Evolutionary conservation across 2,797 vertebrate genomes (phyloP), one percentile per base, ranked within the genome.

Genomic region (Megalops cyprinoides): DNA sequence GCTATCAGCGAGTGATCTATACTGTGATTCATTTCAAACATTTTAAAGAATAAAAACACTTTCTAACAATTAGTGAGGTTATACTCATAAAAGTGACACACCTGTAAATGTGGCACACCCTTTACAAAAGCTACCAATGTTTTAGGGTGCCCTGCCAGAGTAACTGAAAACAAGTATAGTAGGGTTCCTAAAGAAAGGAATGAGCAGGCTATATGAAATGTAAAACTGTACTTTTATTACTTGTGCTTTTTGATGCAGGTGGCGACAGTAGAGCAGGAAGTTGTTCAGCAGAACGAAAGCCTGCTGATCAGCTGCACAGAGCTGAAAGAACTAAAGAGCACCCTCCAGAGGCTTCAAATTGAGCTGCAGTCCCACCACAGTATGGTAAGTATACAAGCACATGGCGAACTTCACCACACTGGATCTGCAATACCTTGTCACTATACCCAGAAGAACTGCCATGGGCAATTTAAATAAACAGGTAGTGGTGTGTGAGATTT

Each of bases 271-370:
- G 89, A 94, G 82, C 85, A 88, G 79, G 90, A 94, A 0, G 90
- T 91, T 49, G 46, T 76, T 10, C 85, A 81, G n/a, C 76, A 90
- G 15, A 88, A 91, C 18, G 91, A 93, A 71, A 85, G 25, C 55
- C 85, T 95, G 74, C n/a, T 75, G 2, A 77, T 83, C 0, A 84
- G 79, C 39, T 91, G 60, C 79, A 84, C 85, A 28, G 90, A 95
- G 53, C 80, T 93, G 1, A 93, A 92, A 81, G 90, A 94, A 0
- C 83, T 94, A 65, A 93, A 90, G 88, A 90, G 81, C 81, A 87
- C 69, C 15, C 78, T 94, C 15, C 92, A 94, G 85, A 93, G 77
- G 65, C 86, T 94, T 25, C 86, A 95, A 87, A 94, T 94, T 79
- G 93, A 95, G 74, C 91, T 93, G 76, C 91, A 94, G 86, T 90